Base-by-base conservation (phyloP, 2,888 invertebrate genomes). In the Antheraea assamensis region DNA sequence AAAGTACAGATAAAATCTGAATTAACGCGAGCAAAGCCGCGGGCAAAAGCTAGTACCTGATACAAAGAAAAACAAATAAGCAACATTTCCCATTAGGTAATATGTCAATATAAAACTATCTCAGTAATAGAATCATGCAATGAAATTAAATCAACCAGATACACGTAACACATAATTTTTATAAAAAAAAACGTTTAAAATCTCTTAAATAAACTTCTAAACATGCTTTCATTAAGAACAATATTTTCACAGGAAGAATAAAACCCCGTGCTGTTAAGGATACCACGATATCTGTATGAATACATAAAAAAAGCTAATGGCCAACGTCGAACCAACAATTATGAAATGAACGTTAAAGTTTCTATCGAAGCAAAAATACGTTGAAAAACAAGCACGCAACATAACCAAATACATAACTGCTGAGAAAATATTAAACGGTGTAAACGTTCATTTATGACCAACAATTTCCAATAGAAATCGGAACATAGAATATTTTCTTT, bases 371-470 rank as follows among this genome's bases (percentile, higher is more conserved):
- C 70, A 66, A 66, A 70, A 74, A 75, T 73, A 73, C 72, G 75
- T 75, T 52, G 49, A 49, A 68, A 24, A 70, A 73, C 21, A 70
- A 77, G 71, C 77, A 80, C 80, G 77, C 76, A 74, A 78, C 71
- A 74, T 27, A 42, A 42, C 42, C 10, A 42, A 42, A 42, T 42
- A 42, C 42, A 13, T 42, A 42, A 42, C 1, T 42, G 42, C 42
- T 42, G 13, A 42, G 42, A 42, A 42, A 42, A 10, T 13, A 13
- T 42, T 10, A 42, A 42, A 42, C 42, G 42, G 13, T 42, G 2
- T 42, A 42, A 13, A 42, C 42, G 42, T 13, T 1, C 42, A 8
- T 61, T 71, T 77, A 73, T 76, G 74, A 35, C 58, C 21, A 58
- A 47, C 27, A 70, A 27, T 52, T 30, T 24, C 55, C 58, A 73